Evolutionary conservation across 2,888 invertebrate genomes (phyloP).

Genomic region (Conops quadrifasciatus): DNA sequence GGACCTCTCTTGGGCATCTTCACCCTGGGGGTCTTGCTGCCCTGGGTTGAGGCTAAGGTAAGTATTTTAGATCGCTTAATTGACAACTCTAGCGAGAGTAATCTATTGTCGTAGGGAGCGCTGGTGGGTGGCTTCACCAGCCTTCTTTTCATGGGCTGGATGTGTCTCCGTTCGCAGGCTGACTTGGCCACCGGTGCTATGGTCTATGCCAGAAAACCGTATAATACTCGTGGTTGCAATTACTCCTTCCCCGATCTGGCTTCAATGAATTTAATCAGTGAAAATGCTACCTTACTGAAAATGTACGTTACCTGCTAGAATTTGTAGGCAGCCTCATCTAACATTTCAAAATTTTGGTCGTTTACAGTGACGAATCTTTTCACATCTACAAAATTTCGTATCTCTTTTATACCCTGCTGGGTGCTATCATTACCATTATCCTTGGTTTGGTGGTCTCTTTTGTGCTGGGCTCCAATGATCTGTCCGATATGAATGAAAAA

Average conservation of each 20-base stretch:
- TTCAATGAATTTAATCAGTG: slow-evolving; percentile 54
- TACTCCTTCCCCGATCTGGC: slow-evolving; percentile 66
- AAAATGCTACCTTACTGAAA: slow-evolving; percentile 44
- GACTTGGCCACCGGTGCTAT: slow-evolving; percentile 67
- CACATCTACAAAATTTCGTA: slow-evolving; percentile 77
- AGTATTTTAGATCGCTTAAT: slow-evolving; percentile 34
- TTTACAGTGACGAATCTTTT: slow-evolving; percentile 53
- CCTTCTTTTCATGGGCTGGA: slow-evolving; percentile 68
- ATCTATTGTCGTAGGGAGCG: slow-evolving; percentile 65
- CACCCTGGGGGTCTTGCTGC: slow-evolving; percentile 74
- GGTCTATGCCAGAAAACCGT: slow-evolving; percentile 67
- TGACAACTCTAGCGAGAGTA: background rate
- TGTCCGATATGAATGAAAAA: slow-evolving; percentile 68
- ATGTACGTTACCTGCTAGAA: slow-evolving; percentile 12
- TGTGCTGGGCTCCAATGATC: slow-evolving; percentile 67
- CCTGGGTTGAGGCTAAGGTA: slow-evolving; percentile 73
- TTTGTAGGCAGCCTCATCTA: background rate
- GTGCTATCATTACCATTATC: slow-evolving; percentile 68
- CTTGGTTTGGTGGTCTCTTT: slow-evolving; percentile 69
- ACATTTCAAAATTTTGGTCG: background rate
- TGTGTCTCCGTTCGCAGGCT: slow-evolving; percentile 68
- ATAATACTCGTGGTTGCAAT: slow-evolving; percentile 67
- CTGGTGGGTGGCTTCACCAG: slow-evolving; percentile 68
- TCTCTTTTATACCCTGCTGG: slow-evolving; percentile 78
- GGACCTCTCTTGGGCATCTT: slow-evolving; percentile 76